Evolutionary conservation across 2,797 vertebrate genomes (phyloP), one percentile per base, ranked within the genome.

Genomic region (Spinus pinus): DNA sequence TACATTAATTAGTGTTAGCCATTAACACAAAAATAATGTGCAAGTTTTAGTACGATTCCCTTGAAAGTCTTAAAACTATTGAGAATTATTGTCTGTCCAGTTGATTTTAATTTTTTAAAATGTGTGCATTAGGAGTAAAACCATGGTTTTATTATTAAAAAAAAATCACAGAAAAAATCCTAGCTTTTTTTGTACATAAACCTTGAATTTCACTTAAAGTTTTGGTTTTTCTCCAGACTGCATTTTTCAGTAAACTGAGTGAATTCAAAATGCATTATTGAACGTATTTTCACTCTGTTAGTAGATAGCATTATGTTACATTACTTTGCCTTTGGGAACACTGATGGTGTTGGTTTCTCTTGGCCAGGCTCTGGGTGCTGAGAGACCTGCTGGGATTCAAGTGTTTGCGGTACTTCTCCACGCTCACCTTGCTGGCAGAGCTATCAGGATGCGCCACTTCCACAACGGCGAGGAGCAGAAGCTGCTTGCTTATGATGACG

Each of bases 371-470:
- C 95, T 99, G 75, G 97, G 97, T 78, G 97, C 97, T 12, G 98
- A 99, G 94, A 98, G 98, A 90, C 98, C 98, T 44, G 89, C 97
- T 60, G 98, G 98, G 44, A 98, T 99, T 79, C 97, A 98, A 2
- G 98, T 99, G 42, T 98, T 99, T 94, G 98, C 98, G 0, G 98
- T 98, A 20, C 98, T 99, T 57, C 98, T 99, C 58, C 98, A 99
- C 0, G 98, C 98, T 46, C 98, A 99, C 91, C 97, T 99, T 83
- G 98, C 98, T 11, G 98, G 98, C 79, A 98, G 98, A 91, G 98
- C 98, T 24, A 97, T 99, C 88, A 96, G 97, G 92, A 97, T 98
- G 94, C 98, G 98, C 35, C 98, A 99, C 89, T 98, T 98, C 94
- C 98, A 91, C 65, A 97, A 98, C 0, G 97, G 98, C 42, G 75